phyloP scores from a whole-genome alignment of 2,797 vertebrate species.

The Trachurus trachurus region DNA sequence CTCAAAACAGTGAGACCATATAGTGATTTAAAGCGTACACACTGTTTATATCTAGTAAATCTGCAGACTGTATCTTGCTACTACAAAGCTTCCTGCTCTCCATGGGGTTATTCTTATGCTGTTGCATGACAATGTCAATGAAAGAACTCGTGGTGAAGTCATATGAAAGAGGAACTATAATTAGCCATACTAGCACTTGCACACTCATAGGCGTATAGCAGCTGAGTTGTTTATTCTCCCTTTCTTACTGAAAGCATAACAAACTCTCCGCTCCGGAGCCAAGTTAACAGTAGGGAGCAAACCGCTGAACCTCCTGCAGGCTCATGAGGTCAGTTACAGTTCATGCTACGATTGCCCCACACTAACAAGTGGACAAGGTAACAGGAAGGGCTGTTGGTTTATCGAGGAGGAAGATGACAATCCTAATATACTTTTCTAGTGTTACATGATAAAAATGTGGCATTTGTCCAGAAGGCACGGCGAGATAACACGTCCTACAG shows the following conservation, averaged over 20 bases:
- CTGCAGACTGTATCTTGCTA: slow-evolving; percentile 29
- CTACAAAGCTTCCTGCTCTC: slow-evolving; percentile 51
- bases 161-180: slow-evolving; percentile 69
- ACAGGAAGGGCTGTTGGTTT: slow-evolving; percentile 65
- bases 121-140: slow-evolving; percentile 65
- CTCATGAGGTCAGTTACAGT: slow-evolving; percentile 70
- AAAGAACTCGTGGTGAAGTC: slow-evolving; percentile 64
- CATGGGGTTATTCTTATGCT: slow-evolving; percentile 46
- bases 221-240: slow-evolving; percentile 51
- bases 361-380: slow-evolving; percentile 60
- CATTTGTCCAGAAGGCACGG: slow-evolving; percentile 38
- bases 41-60: slow-evolving; percentile 24
- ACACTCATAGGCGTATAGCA: slow-evolving; percentile 45
- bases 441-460: slow-evolving; percentile 38
- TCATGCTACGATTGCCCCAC: slow-evolving; percentile 56
- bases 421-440: slow-evolving; percentile 54
- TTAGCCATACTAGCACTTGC: slow-evolving; percentile 60
- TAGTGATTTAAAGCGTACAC: slow-evolving; percentile 3
- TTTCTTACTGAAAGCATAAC: slow-evolving; percentile 48
- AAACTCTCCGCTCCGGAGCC: slow-evolving; percentile 39
- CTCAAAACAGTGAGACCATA: not conserved
- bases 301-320: slow-evolving; percentile 58
- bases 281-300: slow-evolving; percentile 51
- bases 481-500: slow-evolving; percentile 46
- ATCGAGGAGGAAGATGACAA: slow-evolving; percentile 52